phyloP scores from a whole-genome alignment of 2,113 vertebrate genomes.

The Otus sunia region DNA sequence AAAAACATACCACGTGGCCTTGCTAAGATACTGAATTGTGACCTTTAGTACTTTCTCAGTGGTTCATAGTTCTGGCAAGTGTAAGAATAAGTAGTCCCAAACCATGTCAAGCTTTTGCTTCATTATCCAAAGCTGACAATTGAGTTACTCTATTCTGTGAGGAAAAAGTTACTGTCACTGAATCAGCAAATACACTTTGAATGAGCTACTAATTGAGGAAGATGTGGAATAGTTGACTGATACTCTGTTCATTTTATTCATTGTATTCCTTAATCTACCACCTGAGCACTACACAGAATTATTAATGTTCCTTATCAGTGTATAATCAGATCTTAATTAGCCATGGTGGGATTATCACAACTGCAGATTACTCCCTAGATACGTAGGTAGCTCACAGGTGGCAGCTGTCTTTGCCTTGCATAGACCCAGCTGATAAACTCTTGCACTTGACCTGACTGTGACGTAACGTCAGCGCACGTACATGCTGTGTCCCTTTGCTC shows the following conservation, averaged over 20 bases:
- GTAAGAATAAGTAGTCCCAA: not conserved
- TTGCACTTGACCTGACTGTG: not conserved
- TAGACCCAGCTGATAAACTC: not conserved
- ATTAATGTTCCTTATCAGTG: not conserved
- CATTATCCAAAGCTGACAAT: not conserved
- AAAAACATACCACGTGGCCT: not conserved
- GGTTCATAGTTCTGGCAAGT: not conserved
- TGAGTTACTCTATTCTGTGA: not conserved
- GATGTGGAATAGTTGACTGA: not conserved
- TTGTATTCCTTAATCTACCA: not conserved
- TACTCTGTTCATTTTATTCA: not conserved
- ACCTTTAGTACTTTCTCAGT: not conserved
- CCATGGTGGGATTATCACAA: not conserved
- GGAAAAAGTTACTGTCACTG: not conserved
- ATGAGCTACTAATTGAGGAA: not conserved
- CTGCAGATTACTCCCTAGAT: not conserved
- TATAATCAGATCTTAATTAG: not conserved
- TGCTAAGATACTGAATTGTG: not conserved
- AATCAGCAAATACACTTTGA: not conserved
- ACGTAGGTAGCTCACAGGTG: not conserved
- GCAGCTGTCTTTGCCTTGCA: not conserved
- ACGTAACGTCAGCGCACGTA: fast-evolving
- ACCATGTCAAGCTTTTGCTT: not conserved
- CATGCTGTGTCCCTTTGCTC: not conserved
- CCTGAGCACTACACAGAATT: not conserved